Percentiles rank a stretch among this genome's conserved stretches.
Conservation (phyloP, 1,140 invertebrate species). For the Rhizoglyphus robini region DNA sequence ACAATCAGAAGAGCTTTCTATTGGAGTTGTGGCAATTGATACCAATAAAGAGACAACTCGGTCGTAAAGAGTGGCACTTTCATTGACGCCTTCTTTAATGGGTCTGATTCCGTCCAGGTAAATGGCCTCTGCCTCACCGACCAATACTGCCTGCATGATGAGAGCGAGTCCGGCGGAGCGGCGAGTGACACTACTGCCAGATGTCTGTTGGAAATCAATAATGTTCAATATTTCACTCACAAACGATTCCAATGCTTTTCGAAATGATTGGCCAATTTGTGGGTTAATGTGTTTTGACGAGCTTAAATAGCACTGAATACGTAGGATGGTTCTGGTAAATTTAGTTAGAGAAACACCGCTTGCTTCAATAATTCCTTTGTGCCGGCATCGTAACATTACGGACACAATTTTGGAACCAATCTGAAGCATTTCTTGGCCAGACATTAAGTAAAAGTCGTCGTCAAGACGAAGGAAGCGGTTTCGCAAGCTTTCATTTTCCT, state of each 20-base stretch:
- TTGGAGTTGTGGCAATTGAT: background rate
- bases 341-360: conserved; percentile 3
- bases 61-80: background rate
- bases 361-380: conserved; percentile 17
- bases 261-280: background rate
- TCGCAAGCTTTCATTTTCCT: background rate
- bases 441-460: background rate
- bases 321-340: background rate
- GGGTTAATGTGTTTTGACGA: background rate
- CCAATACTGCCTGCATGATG: conserved; percentile 10
- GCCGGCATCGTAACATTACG: conserved; percentile 8
- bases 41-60: conserved; percentile 1
- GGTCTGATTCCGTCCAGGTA: background rate
- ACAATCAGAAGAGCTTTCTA: background rate
- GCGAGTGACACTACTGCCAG: background rate
- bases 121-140: conserved; percentile 16
- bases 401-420: background rate
- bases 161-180: conserved; percentile 16
- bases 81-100: background rate
- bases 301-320: background rate
- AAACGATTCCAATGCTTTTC: background rate
- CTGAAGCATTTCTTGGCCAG: background rate
- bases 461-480: background rate
- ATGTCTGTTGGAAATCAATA: background rate
- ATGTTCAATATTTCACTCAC: background rate